phyloP scores from a whole-genome alignment of 2,113 vertebrate species.

The Cryptomyrus ogoouensis region DNA sequence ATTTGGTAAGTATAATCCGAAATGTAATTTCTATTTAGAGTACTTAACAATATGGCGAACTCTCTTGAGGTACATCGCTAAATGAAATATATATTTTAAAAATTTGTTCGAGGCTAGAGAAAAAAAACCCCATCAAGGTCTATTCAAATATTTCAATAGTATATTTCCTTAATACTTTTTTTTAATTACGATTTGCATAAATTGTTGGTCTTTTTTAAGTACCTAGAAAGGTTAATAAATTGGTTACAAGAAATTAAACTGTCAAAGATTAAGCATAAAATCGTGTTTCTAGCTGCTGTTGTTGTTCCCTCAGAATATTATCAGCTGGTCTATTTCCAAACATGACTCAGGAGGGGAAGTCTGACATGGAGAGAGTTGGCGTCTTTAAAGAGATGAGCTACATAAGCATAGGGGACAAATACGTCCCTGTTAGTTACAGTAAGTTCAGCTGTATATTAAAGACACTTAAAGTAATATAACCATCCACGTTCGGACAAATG shows the following conservation, averaged over 20 bases:
- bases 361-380: constrained; percentile 78
- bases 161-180: background rate
- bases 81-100: background rate
- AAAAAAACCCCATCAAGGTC: background rate
- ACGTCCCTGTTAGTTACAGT: constrained; percentile 45
- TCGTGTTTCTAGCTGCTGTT: background rate
- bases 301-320: background rate
- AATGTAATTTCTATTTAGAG: background rate
- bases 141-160: background rate
- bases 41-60: background rate
- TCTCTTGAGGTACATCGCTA: background rate
- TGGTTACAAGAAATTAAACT: background rate
- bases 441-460: constrained; percentile 27
- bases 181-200: background rate
- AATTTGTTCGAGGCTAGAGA: background rate
- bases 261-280: background rate
- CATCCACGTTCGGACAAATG: background rate
- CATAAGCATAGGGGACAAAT: constrained; percentile 73
- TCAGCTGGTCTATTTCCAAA: background rate
- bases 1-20: constrained; percentile 5
- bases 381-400: constrained; percentile 84
- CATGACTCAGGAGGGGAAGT: constrained; percentile 67
- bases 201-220: background rate
- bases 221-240: background rate
- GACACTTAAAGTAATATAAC: background rate